phyloP scores from a whole-genome alignment of 2,797 vertebrate species.

The Darevskia nairensis region DNA sequence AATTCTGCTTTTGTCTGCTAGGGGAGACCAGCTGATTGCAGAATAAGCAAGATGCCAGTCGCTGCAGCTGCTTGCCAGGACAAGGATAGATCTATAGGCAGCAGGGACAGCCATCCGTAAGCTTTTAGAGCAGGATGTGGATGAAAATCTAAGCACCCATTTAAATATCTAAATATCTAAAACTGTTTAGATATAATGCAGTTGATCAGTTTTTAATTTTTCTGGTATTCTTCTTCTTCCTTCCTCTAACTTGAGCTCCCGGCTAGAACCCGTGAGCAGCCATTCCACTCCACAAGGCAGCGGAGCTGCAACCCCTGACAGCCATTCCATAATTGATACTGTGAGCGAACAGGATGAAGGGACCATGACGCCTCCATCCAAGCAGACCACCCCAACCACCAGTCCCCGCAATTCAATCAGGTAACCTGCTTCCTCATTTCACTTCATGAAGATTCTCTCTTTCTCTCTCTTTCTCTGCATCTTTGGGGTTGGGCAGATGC shows the following conservation, averaged over 20 bases:
- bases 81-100: neutral
- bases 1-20: neutral
- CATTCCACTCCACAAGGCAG: constrained; percentile 85
- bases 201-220: neutral
- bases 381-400: constrained; percentile 86
- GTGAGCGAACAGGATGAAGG: constrained; percentile 94
- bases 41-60: neutral
- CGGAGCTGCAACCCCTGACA: constrained; percentile 86
- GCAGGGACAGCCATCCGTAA: neutral
- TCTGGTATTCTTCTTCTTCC: neutral
- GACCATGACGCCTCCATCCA: constrained; percentile 88
- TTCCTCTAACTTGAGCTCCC: constrained; percentile 80
- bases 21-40: neutral
- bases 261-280: constrained; percentile 87
- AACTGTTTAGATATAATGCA: too few relatives aligned
- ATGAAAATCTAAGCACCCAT: too few relatives aligned
- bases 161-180: too few relatives aligned
- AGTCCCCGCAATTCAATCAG: constrained; percentile 88
- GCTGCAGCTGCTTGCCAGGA: neutral
- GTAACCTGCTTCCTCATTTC: constrained; percentile 49
- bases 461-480: too few relatives aligned
- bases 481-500: too few relatives aligned
- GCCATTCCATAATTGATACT: constrained; percentile 85
- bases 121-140: neutral
- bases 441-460: too few relatives aligned